Evolutionary conservation across 2,797 vertebrate species (phyloP), one percentile per base, ranked within the genome.

Genomic region (Sparus aurata): DNA sequence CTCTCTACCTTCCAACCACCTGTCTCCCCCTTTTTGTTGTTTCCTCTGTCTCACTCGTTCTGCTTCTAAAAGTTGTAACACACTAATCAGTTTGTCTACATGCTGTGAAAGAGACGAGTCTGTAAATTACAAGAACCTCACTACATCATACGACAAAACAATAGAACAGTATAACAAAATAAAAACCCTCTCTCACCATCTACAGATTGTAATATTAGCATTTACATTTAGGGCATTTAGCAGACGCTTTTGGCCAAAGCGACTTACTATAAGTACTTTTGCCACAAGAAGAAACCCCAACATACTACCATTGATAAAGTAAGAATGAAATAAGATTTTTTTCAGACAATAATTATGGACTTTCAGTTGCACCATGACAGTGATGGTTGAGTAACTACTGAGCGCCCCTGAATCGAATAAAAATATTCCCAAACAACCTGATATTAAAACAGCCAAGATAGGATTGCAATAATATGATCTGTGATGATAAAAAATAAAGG

Each of bases 41-140:
- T 49, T 65, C 23, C 55, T 77, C 60, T 59, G 46, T 72, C 38
- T 38, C 5, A 0, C 3, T 22, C 41, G 76, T 58, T 66, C 61
- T 34, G 20, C 65, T 17, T 49, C 23, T 59, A 9, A 62, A 62
- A 79, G 25, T 25, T 30, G 8, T 17, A n/a, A 30, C 38, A 54
- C 23, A 38, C 34, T 66, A 38, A 62, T 55, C 15, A 17, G 17
- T 22, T 27, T 27, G 17, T 53, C 41, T 30, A 38, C 34, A 41
- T n/a, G 22, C 23, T 43, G 43, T 7, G 23, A 38, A 59, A 17
- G 25, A 16, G 41, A 23, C 5, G 2, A 57, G 38, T 23, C 27
- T 46, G 58, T 47, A 23, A 58, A 49, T 57, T 2, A 46, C 4
- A 2, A 5, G 9, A 23, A 55, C 9, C 50, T 53, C 17, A 16